phyloP scores from a whole-genome alignment of 2,888 invertebrate genomes.

The Sminthurides aquaticus region DNA sequence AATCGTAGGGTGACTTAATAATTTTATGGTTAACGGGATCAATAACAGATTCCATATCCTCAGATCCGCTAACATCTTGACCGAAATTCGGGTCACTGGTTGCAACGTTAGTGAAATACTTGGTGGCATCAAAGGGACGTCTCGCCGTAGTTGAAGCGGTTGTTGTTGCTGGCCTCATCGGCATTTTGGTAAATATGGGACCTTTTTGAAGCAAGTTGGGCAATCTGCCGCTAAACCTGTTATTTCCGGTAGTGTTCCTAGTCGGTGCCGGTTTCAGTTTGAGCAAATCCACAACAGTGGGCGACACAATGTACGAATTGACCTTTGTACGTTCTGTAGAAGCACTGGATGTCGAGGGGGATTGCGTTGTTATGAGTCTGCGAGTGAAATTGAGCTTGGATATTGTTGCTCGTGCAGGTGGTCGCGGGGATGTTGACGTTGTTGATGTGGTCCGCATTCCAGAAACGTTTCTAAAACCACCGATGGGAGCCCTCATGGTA shows the following conservation, averaged over 20 bases:
- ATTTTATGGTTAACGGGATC: conserved; percentile 38
- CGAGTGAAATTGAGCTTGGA: conserved; percentile 36
- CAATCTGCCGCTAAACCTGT: conserved; percentile 16
- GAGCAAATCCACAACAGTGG: conserved; percentile 10
- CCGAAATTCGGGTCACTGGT: conserved; percentile 32
- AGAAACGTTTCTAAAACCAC: conserved; percentile 21
- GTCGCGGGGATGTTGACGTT: conserved; percentile 21
- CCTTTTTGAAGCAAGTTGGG: conserved; percentile 11
- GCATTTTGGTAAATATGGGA: conserved; percentile 9
- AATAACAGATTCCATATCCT: conserved; percentile 36
- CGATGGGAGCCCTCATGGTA: conserved; percentile 24
- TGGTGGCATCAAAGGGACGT: conserved; percentile 33
- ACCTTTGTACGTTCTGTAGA: background rate
- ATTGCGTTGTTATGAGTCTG: conserved; percentile 27
- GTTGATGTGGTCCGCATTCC: conserved; percentile 18
- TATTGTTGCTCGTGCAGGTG: conserved; percentile 31
- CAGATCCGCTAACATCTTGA: conserved; percentile 38
- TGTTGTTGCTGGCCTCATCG: background rate
- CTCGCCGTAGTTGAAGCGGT: conserved; percentile 1
- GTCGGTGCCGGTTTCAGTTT: background rate
- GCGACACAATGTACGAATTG: conserved; percentile 5
- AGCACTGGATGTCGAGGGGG: background rate
- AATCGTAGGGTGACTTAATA: conserved; percentile 36
- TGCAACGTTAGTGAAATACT: conserved; percentile 33
- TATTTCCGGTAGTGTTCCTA: background rate